Evolutionary conservation across 2,113 vertebrate genomes (phyloP).

Genomic region (Aptenodytes forsteri): DNA sequence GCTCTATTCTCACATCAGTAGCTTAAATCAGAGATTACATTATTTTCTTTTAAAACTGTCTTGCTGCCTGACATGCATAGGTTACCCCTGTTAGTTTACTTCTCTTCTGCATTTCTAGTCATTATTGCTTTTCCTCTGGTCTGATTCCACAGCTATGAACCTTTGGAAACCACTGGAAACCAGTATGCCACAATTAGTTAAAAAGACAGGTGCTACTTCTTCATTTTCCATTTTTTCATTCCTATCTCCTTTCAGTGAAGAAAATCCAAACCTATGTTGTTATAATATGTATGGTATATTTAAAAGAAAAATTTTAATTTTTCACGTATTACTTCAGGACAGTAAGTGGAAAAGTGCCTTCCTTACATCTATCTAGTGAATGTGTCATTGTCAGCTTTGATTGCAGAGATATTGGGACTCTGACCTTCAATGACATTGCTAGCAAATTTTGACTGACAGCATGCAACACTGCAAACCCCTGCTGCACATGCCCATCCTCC

Average conservation of each 20-base stretch:
- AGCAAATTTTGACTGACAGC: conserved; percentile 76
- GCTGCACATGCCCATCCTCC: conserved; percentile 21
- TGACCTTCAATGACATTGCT: conserved; percentile 79
- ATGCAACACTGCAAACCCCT: conserved; percentile 34
- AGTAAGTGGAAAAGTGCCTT: conserved; percentile 27
- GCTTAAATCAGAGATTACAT: not conserved
- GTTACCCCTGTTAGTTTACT: not conserved
- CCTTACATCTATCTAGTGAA: conserved; percentile 48
- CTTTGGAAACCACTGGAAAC: not conserved
- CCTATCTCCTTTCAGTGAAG: not conserved
- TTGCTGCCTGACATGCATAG: not conserved
- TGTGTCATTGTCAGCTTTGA: conserved; percentile 60
- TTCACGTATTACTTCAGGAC: not conserved
- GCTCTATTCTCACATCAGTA: not conserved
- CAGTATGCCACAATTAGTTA: not conserved
- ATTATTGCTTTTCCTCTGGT: not conserved
- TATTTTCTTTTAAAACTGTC: not conserved
- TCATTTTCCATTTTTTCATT: not conserved
- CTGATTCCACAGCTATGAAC: not conserved
- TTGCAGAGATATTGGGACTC: conserved; percentile 63
- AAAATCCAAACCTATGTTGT: not conserved
- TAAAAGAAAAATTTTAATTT: conserved; percentile 42
- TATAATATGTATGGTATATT: not conserved
- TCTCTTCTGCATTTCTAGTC: not conserved
- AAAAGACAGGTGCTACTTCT: not conserved